phyloP scores from a whole-genome alignment of 2,113 vertebrate genomes.

The Indicator indicator region DNA sequence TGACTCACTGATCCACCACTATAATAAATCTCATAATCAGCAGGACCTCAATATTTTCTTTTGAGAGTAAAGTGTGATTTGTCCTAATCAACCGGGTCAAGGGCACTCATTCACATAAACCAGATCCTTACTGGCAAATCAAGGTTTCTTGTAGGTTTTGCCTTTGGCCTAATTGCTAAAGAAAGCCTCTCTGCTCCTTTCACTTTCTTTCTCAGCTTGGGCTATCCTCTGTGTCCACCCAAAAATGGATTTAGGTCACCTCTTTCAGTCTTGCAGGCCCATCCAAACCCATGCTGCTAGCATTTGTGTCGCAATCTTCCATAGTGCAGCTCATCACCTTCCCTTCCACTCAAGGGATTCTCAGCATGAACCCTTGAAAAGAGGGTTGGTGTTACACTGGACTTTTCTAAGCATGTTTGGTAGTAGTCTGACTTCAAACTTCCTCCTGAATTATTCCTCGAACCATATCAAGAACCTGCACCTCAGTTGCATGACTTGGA shows the following conservation, averaged over 20 bases:
- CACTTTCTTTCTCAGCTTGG: background rate
- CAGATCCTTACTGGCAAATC: background rate
- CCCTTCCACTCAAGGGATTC: background rate
- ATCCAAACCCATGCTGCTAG: background rate
- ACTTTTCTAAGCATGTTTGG: background rate
- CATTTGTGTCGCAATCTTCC: background rate
- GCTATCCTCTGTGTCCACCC: background rate
- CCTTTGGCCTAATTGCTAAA: background rate
- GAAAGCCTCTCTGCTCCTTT: background rate
- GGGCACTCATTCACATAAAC: background rate
- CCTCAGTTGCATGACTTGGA: background rate
- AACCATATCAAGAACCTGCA: background rate
- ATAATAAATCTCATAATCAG: background rate
- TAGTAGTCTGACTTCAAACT: background rate
- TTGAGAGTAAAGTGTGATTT: background rate
- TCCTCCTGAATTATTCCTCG: background rate
- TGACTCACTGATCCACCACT: background rate
- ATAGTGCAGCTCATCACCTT: background rate
- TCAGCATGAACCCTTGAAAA: background rate
- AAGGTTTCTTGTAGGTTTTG: background rate
- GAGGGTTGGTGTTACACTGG: background rate
- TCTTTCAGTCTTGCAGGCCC: background rate
- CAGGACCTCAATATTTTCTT: background rate
- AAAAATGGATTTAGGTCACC: background rate
- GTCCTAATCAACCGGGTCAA: background rate